These are phyloP conservation scores for Heteromormyrus szaboi DNA, from an alignment of 2,797 vertebrate genomes.

Conservation along the genomic window DNA sequence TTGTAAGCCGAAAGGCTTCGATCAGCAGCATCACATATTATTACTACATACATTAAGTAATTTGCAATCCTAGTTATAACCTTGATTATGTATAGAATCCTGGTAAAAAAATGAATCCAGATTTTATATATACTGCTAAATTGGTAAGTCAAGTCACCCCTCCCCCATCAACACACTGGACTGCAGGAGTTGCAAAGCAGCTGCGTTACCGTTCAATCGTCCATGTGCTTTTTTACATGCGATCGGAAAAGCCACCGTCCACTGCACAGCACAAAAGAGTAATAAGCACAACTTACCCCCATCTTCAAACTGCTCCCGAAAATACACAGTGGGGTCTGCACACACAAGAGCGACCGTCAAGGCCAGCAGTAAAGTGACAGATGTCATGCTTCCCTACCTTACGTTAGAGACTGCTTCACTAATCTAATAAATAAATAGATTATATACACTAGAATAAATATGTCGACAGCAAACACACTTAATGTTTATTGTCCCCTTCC, in stretches of 20 bases:
- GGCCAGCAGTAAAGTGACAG: conserved; percentile 56
- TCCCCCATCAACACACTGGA: neutral
- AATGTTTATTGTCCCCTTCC: conserved; percentile 2
- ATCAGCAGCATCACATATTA: neutral
- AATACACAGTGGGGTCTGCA: conserved; percentile 61
- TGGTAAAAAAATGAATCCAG: neutral
- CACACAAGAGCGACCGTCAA: conserved; percentile 52
- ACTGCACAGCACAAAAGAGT: neutral
- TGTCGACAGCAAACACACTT: neutral
- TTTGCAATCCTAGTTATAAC: neutral
- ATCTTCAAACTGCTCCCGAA: conserved; percentile 77
- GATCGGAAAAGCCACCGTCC: neutral
- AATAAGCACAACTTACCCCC: conserved; percentile 59
- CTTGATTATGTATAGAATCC: neutral
- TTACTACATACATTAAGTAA: neutral
- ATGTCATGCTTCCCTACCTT: conserved; percentile 45
- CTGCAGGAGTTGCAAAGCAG: neutral
- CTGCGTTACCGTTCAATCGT: neutral
- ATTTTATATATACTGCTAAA: neutral
- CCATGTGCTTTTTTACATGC: conserved; percentile 4
- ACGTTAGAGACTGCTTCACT: neutral
- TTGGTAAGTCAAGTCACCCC: neutral
- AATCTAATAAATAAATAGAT: neutral
- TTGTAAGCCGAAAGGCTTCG: neutral
- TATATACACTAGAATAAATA: conserved; percentile 27